Evolutionary conservation across 92 coral and sea anemone genomes (phyloP), one percentile per base, ranked within the genome.

Genomic region (Parazoanthus atlanticus): DNA sequence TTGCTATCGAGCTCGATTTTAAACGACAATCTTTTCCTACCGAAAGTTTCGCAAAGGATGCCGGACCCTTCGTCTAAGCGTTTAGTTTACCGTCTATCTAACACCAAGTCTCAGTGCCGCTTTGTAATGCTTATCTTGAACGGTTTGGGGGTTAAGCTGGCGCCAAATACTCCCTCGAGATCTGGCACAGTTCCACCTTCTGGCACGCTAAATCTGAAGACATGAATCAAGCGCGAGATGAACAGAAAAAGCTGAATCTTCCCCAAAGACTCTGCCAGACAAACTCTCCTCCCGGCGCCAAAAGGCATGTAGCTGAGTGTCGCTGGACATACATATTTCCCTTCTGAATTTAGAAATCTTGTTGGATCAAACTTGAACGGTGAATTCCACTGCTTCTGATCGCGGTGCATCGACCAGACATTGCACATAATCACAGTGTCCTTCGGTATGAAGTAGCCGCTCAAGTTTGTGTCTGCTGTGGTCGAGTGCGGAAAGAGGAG

Each of bases 361-460:
- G 96, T 92, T 7, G 99, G 99, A 66, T 97, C 96, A 64, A 97
- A 97, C 74, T 88, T 90, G 41, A 91, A 89, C 0, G 99, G 99
- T 23, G 90, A 89, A 71, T 90, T 74, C 99, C 99, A 97, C 80
- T 92, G 89, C 19, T 91, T 91, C 72, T 93, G 94, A 84, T 97
- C 99, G 77, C 94, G 96, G 74, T 97, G 98, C 88, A 97, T 97
- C 32, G 94, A 93, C 99, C 99, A 97, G 65, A 92, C 96, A 47
- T 97, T 97, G 80, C 96, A 88, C 78, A 97, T 86, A 56, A 97
- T 93, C 5, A 96, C 85, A 12, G 99, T 97, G 84, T 90, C 98
- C 86, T 95, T 92, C 5, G 99, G 99, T 56, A 97, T 93, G 34
- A 84, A 90, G 89, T 86, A 95, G 9, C 92, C 98, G 12, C 90